Conservation (phyloP, 1,140 invertebrate species). For the Diorhabda sublineata region DNA sequence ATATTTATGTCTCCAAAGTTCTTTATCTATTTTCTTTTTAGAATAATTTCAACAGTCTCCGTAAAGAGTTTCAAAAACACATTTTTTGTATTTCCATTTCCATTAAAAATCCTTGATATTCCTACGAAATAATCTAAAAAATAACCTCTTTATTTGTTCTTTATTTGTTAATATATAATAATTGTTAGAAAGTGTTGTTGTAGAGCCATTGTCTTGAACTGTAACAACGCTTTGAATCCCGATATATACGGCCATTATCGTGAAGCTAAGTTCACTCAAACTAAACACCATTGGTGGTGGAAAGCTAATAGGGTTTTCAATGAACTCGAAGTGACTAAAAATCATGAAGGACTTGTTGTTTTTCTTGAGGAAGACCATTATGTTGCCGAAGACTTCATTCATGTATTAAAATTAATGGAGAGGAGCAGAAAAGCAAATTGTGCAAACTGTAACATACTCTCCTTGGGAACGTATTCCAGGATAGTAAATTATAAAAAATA, state of each 20-base stretch:
- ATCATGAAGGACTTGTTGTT: constrained; percentile 76
- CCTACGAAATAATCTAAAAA: too few species aligned
- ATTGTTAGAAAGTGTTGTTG: constrained; percentile 33
- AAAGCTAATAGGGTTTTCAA: constrained; percentile 86
- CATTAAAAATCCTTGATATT: too few species aligned
- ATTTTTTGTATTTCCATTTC: too few species aligned
- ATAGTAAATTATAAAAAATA: constrained; percentile 82
- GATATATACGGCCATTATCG: constrained; percentile 96
- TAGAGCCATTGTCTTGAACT: constrained; percentile 79
- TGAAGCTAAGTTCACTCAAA: constrained; percentile 95
- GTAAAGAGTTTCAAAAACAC: too few species aligned
- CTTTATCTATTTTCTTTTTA: too few species aligned
- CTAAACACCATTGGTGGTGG: constrained; percentile 99
- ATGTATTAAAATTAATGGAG: constrained; percentile 78
- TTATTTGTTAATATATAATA: too few species aligned
- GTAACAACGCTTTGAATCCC: constrained; percentile 86
- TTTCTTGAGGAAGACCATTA: constrained; percentile 98
- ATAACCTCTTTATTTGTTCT: too few species aligned
- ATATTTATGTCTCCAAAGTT: too few species aligned
- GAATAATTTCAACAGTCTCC: too few species aligned
- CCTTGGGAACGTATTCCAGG: constrained; percentile 93
- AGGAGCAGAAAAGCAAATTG: constrained; percentile 70
- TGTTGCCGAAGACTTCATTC: constrained; percentile 91
- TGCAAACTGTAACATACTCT: constrained; percentile 85
- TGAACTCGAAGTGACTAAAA: constrained; percentile 66